Percentiles rank a stretch among this genome's conserved stretches.
Evolutionary conservation across 2,113 vertebrate genomes (phyloP).

Genomic region (Tyrannus savana): DNA sequence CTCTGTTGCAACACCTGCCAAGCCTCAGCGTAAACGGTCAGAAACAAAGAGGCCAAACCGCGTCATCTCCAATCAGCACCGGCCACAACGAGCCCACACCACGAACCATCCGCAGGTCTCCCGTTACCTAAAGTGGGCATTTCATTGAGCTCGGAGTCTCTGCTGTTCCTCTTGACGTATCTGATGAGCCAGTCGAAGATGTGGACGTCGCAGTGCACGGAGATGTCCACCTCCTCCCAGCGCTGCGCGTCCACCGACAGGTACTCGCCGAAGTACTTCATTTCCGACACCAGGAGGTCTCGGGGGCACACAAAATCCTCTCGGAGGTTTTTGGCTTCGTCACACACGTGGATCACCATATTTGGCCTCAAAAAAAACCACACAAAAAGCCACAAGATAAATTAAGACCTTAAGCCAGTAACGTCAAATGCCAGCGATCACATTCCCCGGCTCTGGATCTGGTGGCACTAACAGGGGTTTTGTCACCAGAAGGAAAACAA

Average conservation of each 20-base stretch:
- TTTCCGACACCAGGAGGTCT: slow-evolving; percentile 93
- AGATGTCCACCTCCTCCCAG: slow-evolving; percentile 99
- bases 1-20: neutral
- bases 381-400: slow-evolving; percentile 15
- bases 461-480: neutral
- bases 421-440: neutral
- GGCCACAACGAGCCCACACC: neutral
- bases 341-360: slow-evolving; percentile 98
- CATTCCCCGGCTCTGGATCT: neutral
- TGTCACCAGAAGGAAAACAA: neutral
- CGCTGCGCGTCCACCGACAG: slow-evolving; percentile 91
- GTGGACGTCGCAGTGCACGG: slow-evolving; percentile 95
- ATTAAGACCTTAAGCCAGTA: neutral
- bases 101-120: neutral
- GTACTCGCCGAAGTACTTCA: slow-evolving; percentile 98
- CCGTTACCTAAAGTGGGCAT: slow-evolving; percentile 89
- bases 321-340: slow-evolving; percentile 96
- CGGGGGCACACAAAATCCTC: slow-evolving; percentile 96
- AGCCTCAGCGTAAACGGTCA: neutral
- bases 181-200: slow-evolving; percentile 98
- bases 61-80: neutral
- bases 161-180: slow-evolving; percentile 90
- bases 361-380: slow-evolving; percentile 79
- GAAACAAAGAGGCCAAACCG: neutral
- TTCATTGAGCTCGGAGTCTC: slow-evolving; percentile 78